Evolutionary conservation across 2,113 vertebrate genomes (phyloP), one percentile per base, ranked within the genome.

Genomic region (Heterocephalus glaber): DNA sequence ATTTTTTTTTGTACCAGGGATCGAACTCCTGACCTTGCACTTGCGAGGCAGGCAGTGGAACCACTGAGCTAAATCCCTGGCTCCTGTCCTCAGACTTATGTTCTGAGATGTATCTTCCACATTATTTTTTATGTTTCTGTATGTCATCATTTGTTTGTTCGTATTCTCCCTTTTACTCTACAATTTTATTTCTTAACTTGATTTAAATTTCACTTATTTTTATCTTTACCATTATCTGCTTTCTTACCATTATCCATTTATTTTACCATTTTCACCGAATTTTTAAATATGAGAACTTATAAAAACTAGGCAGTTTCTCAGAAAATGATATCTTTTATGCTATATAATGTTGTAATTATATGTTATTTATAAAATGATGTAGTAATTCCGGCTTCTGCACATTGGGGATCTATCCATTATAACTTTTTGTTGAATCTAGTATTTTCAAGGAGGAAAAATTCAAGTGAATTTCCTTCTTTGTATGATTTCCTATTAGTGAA

Each of bases 141-240:
- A n/a, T 93, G 38, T 85, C 60, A 79, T 35, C 11, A 68, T 93
- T 96, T 95, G 92, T 93, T 95, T 41, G 54, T 22, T 65, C 66
- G 14, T 61, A 28, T 82, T 17, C 38, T 5, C 89, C 10, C 83
- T 82, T 92, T 77, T 86, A 96, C 35, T 28, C 17, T 93, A 70
- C 10, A 79, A 6, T 92, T 85, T 92, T 80, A 94, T 92, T 92
- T 38, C 30, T 95, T 86, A 82, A 24, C 90, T 96, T 44, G 28
- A 83, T 89, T 79, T 89, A 95, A 87, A 92, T 87, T 90, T 92
- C 5, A 20, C 14, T 2, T 52, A n/a, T 58, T 86, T 80, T 65
- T 86, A 56, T 76, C n/a, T 82, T 92, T 70, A 90, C 47, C 47
- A 49, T 49, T 49, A 49, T 49, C 47, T 9, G 9, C n/a, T n/a